Evolutionary conservation across 2,888 invertebrate species (phyloP).

Genomic region (Cheilosia vulpina): DNA sequence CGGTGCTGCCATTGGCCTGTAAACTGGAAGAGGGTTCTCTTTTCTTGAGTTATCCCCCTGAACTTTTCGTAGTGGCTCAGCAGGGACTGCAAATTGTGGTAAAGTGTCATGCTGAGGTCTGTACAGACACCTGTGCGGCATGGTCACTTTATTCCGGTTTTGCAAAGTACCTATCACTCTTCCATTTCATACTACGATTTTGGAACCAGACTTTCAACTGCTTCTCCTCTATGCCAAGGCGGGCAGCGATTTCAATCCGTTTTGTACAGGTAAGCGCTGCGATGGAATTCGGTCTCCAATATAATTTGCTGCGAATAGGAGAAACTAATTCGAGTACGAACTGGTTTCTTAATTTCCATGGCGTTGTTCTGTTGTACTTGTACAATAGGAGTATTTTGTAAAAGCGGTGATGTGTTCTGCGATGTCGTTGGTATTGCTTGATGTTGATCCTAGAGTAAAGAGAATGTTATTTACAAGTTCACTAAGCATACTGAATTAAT

Average conservation of each 20-base stretch:
- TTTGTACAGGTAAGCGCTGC: constrained; percentile 95
- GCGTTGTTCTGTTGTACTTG: neutral
- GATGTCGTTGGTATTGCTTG: neutral
- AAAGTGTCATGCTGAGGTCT: neutral
- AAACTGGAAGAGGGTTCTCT: neutral
- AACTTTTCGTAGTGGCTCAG: too few relatives aligned
- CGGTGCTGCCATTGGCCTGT: constrained; percentile 4
- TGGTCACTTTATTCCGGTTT: neutral
- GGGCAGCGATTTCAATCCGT: constrained; percentile 97
- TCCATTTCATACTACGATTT: constrained; percentile 91
- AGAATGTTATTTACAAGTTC: neutral
- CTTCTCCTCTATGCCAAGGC: constrained; percentile 93
- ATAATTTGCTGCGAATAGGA: constrained; percentile 97
- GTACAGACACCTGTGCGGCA: neutral
- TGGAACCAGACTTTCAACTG: constrained; percentile 95
- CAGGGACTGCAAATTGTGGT: too few relatives aligned
- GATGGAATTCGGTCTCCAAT: constrained; percentile 97
- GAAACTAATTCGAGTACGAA: constrained; percentile 95
- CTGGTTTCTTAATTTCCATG: neutral
- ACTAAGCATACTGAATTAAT: neutral
- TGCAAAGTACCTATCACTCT: constrained; percentile 80
- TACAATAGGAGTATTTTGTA: neutral
- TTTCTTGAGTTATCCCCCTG: too few relatives aligned
- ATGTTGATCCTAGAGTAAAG: neutral
- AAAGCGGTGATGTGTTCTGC: neutral